phyloP scores from a whole-genome alignment of 1,140 invertebrate genomes.

The Galleria mellonella region DNA sequence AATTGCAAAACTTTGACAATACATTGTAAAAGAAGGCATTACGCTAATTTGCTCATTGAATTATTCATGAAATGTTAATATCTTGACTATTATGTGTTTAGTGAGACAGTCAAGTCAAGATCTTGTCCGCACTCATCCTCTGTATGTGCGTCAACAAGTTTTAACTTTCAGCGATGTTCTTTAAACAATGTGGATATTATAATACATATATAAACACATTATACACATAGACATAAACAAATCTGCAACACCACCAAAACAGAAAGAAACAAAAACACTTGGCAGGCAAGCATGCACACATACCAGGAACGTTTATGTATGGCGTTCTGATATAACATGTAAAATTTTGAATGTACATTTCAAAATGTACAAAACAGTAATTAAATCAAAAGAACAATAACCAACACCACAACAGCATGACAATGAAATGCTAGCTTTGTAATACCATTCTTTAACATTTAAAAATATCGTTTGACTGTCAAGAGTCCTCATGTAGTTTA shows the following conservation, averaged over 20 bases:
- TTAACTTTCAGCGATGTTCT: too few species aligned
- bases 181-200: too few species aligned
- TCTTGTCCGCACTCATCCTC: too few species aligned
- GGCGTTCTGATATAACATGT: constrained; percentile 19
- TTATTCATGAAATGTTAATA: constrained; percentile 17
- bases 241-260: constrained; percentile 26
- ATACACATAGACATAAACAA: constrained; percentile 4
- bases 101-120: too few species aligned
- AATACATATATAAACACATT: too few species aligned
- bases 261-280: constrained; percentile 28
- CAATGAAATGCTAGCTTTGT: constrained; percentile 23
- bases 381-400: constrained; percentile 17
- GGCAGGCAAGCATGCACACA: constrained; percentile 59
- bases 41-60: constrained; percentile 20
- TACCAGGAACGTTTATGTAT: constrained; percentile 38
- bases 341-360: background rate
- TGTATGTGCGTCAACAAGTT: too few species aligned
- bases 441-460: too few species aligned
- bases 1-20: constrained; percentile 23
- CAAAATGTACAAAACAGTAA: too few species aligned
- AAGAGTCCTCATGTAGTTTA: too few species aligned
- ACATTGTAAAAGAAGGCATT: constrained; percentile 25
- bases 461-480: too few species aligned
- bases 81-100: background rate
- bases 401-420: constrained; percentile 26